Base-by-base conservation (phyloP, 2,797 vertebrate species). In the Urophycis tenuis region DNA sequence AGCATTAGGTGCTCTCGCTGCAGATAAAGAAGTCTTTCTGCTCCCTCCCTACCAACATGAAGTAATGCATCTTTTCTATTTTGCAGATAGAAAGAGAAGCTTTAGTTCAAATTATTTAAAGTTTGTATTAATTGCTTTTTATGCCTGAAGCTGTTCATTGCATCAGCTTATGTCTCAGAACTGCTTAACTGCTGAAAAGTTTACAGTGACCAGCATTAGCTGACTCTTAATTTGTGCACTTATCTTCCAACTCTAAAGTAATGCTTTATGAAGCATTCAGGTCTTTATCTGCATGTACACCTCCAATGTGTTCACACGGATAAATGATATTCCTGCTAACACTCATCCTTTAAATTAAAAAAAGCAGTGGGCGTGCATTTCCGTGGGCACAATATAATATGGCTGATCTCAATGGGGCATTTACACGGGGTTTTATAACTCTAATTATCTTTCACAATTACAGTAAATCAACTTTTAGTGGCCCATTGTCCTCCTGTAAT, bases 71-170 rank as follows among this genome's bases (percentile, higher is more conserved):
- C 88, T 89, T 92, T 92, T 91, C 86, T 74, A 92, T 29, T 75
- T 78, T 76, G 83, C 87, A 91, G 93, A 94, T 94, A 93, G 89
- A 85, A 29, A 88, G 84, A 92, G 86, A 93, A 91, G 87, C 94
- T 93, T 93, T 91, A 92, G 87, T 90, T 90, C 89, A 92, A 92
- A 94, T 94, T 92, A 95, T 94, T 93, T 93, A 80, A 92, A 91
- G 91, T 92, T 94, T 92, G 89, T 90, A 87, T 92, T 93, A 94
- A 94, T 94, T 93, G 92, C 92, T 93, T 94, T 94, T 91, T 87
- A 79, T 85, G 93, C 93, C 93, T 86, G 86, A 85, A 94, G 92
- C 92, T 82, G 82, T 89, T 88, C 84, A 80, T 80, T 76, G 86
- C 85, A 80, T 87, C 87, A 76, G 87, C 88, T 85, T 75, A 10